Base-by-base conservation (phyloP, 2,113 vertebrate genomes). In the Pyrgilauda ruficollis region DNA sequence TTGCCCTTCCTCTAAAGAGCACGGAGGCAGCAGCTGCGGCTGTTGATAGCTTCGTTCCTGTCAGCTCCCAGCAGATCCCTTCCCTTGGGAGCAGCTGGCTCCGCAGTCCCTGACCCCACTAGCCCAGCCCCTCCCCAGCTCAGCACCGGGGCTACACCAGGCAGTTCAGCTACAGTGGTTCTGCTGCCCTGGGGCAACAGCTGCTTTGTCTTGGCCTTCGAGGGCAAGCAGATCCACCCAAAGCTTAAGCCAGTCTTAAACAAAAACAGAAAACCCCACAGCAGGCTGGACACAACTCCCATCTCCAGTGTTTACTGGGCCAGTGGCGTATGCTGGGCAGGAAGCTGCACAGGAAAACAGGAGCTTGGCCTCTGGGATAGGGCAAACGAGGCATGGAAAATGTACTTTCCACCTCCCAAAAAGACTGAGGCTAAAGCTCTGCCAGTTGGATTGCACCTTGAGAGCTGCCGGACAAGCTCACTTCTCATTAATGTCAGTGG, bases 81-180 rank as follows among this genome's bases (percentile, higher is more conserved):
- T 62, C 56, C 73, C 66, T 62, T 1, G 1, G 37, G 43, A 74
- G 14, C 53, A 50, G 35, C 35, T 46, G 33, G 11, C 23, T 15
- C 26, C 0, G 0, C 15, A 43, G 61, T 2, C 43, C 39, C 6
- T 20, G 63, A 37, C 30, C 39, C 64, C 50, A 11, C 0, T 2
- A 4, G 30, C 20, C 31, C 84, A 79, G 74, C 11, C 20, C 43
- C 81, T 69, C 12, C n/a, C 64, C 63, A 46, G 91, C n/a, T 33
- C 59, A 74, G 78, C 63, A 6, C 15, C 13, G 7, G 14, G 53
- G 41, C 13, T 18, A 21, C 15, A 17, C 20, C 6, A n/a, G 26
- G 28, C 44, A 21, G 15, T 9, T 37, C 62, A 41, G 84, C 70
- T 27, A 16, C 9, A 2, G 30, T 6, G 10, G 13, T 43, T 67